A percentile compares a stretch with the other conserved stretches of the same genome.
Conservation (phyloP, 2,797 vertebrate genomes). For the Sebastes nivosus region DNA sequence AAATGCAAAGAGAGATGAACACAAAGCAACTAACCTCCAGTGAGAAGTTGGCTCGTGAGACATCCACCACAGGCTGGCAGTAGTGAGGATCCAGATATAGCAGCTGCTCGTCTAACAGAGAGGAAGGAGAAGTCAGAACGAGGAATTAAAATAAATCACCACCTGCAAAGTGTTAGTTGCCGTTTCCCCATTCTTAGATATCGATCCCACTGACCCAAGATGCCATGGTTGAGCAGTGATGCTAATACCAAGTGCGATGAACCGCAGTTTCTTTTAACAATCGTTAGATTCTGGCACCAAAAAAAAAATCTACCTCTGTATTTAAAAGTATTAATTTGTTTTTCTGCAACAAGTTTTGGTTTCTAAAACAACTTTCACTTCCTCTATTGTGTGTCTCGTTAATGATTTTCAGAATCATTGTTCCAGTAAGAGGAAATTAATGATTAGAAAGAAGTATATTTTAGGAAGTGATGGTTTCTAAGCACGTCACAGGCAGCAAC, state of each 20-base stretch:
- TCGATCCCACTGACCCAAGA: neutral
- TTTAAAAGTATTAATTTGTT: neutral
- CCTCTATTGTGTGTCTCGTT: neutral
- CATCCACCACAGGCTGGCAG: conserved; percentile 89
- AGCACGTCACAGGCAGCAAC: neutral
- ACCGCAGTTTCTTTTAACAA: neutral
- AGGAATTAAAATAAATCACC: conserved; percentile 11
- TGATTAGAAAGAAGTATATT: neutral
- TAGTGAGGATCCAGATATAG: conserved; percentile 95
- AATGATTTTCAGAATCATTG: neutral
- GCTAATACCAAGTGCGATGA: neutral
- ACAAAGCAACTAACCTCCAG: conserved; percentile 82
- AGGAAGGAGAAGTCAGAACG: conserved; percentile 5
- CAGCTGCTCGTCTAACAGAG: conserved; percentile 88
- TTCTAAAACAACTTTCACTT: neutral
- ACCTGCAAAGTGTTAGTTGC: neutral
- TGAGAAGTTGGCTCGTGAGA: conserved; percentile 84
- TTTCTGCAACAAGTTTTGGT: neutral
- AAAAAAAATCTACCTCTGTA: neutral
- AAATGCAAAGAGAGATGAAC: neutral
- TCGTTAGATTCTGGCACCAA: neutral
- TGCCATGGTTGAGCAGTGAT: neutral
- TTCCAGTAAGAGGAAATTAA: neutral
- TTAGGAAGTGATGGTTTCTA: neutral
- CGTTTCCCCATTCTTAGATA: neutral